Percentiles rank a stretch among this genome's conserved stretches.
Conservation (phyloP, 2,888 invertebrate genomes). For the Fragum sueziense region DNA sequence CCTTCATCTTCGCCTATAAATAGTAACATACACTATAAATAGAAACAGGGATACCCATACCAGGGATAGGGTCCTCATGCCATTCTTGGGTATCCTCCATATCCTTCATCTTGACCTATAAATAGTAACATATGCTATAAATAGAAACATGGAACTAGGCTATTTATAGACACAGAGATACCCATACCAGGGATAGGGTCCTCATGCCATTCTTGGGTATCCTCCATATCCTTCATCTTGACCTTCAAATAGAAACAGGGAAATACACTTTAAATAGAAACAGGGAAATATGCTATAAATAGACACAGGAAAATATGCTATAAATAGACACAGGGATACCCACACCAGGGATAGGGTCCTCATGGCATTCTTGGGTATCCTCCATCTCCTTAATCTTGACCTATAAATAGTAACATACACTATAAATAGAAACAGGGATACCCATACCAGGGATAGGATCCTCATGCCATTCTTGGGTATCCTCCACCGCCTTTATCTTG, state of each 20-base stretch:
- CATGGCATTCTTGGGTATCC: slow-evolving; percentile 68
- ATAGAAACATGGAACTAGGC: background rate
- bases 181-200: slow-evolving; percentile 69
- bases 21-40: background rate
- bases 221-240: slow-evolving; percentile 62
- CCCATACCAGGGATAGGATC: background rate
- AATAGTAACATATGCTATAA: background rate
- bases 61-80: slow-evolving; percentile 71
- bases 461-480: background rate
- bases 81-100: slow-evolving; percentile 67
- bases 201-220: slow-evolving; percentile 70
- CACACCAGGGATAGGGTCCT: slow-evolving; percentile 68
- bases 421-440: background rate
- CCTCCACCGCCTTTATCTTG: too few species aligned
- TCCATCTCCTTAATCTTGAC: slow-evolving; percentile 62
- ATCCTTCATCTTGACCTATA: slow-evolving; percentile 56
- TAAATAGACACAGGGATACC: slow-evolving; percentile 19
- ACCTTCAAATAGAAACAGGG: slow-evolving; percentile 35
- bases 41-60: slow-evolving; percentile 31
- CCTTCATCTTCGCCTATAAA: slow-evolving; percentile 56
- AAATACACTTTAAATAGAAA: background rate
- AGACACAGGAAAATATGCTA: background rate
- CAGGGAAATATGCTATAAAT: background rate
- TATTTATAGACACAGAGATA: background rate
- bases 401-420: slow-evolving; percentile 18